Conservation (phyloP, 2,113 vertebrate genomes). For the human region GRCh38 chr5:53147501-53148000, state of each 20-base stretch:
- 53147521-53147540: neutral
- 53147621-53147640: neutral
- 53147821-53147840: neutral
- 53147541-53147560: neutral
- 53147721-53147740: neutral
- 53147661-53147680: slow-evolving; percentile 3
- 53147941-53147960: neutral
- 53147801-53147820: neutral
- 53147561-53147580: neutral
- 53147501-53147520: neutral
- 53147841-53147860: neutral
- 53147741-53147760: neutral
- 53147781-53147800: neutral
- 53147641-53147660: neutral
- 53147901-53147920: neutral
- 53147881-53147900: neutral
- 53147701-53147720: neutral
- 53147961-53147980: neutral
- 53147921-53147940: neutral
- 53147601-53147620: neutral
- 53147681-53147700: neutral
- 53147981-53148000: neutral
- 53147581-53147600: neutral
- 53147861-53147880: neutral
- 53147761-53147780: neutral